These are phyloP conservation scores for Crepidodera aurea DNA, from an alignment of 2,888 invertebrate species.

Conservation along the genomic window DNA sequence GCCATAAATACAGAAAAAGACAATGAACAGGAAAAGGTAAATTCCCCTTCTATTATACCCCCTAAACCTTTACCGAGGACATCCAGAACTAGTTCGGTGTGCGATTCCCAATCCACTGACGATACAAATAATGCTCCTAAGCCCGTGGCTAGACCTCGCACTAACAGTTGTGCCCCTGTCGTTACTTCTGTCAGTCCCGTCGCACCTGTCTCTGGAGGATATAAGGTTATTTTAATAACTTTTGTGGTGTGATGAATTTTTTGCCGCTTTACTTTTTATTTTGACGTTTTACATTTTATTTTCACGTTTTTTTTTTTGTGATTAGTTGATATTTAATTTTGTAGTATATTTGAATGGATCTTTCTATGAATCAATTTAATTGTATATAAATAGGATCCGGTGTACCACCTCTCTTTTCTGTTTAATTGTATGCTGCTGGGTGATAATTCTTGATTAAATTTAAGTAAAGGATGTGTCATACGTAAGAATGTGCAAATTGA, in stretches of 20 bases:
- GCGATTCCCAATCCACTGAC: constrained; percentile 67
- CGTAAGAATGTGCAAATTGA: too few relatives aligned
- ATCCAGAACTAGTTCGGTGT: constrained; percentile 74
- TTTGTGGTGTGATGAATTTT: constrained; percentile 18
- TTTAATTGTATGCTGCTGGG: too few relatives aligned
- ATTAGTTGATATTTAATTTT: too few relatives aligned
- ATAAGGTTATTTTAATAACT: constrained; percentile 71
- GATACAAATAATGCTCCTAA: constrained; percentile 67
- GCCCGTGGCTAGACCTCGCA: constrained; percentile 75
- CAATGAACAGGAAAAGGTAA: constrained; percentile 40
- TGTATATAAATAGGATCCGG: too few relatives aligned
- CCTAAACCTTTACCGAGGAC: constrained; percentile 85
- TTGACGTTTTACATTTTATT: neutral
- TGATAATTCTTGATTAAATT: too few relatives aligned
- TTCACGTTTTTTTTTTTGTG: neutral
- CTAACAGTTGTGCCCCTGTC: constrained; percentile 66
- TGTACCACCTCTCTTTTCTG: too few relatives aligned
- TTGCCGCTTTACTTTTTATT: constrained; percentile 14
- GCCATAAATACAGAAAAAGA: constrained; percentile 33
- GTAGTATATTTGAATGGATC: too few relatives aligned
- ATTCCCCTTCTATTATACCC: constrained; percentile 59
- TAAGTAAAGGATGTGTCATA: too few relatives aligned
- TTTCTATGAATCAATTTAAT: too few relatives aligned
- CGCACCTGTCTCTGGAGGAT: constrained; percentile 67
- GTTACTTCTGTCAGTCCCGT: constrained; percentile 69